phyloP scores from a whole-genome alignment of 1,140 invertebrate genomes.

The Platorchestia sp. region DNA sequence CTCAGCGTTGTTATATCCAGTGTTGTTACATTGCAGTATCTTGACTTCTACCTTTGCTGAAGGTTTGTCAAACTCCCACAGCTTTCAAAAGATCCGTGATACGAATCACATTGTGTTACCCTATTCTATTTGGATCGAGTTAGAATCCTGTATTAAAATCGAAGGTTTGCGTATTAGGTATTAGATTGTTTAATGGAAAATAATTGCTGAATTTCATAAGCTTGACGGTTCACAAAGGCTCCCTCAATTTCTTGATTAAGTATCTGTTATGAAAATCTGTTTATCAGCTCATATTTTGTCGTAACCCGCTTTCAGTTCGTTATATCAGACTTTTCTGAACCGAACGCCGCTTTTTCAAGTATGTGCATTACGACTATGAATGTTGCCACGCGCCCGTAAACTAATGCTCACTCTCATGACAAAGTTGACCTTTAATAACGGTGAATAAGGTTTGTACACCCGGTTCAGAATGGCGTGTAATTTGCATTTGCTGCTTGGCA shows the following conservation, averaged over 20 bases:
- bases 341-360: background rate
- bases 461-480: background rate
- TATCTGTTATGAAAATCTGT: background rate
- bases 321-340: background rate
- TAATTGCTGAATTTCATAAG: background rate
- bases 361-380: background rate
- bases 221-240: background rate
- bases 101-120: no score
- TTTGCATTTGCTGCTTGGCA: background rate
- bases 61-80: no score
- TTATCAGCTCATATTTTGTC: background rate
- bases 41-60: no score
- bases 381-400: background rate
- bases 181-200: background rate
- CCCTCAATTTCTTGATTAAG: background rate
- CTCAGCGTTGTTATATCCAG: no score
- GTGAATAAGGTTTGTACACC: background rate
- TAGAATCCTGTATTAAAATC: no score
- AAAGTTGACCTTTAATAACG: background rate
- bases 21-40: no score
- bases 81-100: no score
- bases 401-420: background rate
- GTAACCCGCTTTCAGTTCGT: background rate
- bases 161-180: background rate
- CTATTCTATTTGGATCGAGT: no score